These are phyloP conservation scores for Colaptes auratus DNA, from an alignment of 2,113 vertebrate genomes.

Conservation along the genomic window DNA sequence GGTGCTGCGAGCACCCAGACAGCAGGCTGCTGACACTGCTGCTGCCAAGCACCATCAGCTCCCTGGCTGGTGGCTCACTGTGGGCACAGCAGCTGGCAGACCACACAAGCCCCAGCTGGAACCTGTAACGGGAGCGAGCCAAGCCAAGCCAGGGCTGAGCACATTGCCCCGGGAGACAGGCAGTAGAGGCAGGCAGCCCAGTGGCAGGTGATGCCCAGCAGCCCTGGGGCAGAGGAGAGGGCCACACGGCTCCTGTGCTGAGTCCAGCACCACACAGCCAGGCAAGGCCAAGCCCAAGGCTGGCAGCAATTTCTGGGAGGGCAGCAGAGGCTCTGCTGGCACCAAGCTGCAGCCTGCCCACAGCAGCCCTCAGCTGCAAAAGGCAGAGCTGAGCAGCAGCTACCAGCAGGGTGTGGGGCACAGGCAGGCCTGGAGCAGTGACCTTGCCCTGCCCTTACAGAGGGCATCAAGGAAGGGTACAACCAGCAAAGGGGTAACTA, in stretches of 20 bases:
- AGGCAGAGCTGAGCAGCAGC: background rate
- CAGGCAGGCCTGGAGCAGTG: background rate
- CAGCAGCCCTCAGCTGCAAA: background rate
- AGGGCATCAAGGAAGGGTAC: background rate
- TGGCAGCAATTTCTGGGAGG: no score
- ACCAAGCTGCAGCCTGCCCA: background rate
- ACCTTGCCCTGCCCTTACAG: background rate
- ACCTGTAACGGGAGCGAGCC: background rate
- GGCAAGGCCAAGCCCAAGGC: fast-evolving
- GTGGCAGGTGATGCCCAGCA: background rate
- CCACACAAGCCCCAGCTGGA: background rate
- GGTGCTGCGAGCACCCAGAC: background rate
- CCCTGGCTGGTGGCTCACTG: background rate
- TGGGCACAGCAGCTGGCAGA: background rate
- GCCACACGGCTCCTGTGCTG: fast-evolving
- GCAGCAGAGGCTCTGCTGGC: background rate
- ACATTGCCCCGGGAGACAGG: background rate
- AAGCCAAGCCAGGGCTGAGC: background rate
- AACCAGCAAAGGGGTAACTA: background rate
- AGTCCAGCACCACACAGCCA: fast-evolving
- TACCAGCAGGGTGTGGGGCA: fast-evolving
- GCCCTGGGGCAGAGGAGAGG: background rate
- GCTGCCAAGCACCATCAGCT: background rate
- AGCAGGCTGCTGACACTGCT: background rate
- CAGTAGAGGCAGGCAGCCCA: background rate